Evolutionary conservation across 2,888 invertebrate genomes (phyloP).

Genomic region (Endomychus coccineus): DNA sequence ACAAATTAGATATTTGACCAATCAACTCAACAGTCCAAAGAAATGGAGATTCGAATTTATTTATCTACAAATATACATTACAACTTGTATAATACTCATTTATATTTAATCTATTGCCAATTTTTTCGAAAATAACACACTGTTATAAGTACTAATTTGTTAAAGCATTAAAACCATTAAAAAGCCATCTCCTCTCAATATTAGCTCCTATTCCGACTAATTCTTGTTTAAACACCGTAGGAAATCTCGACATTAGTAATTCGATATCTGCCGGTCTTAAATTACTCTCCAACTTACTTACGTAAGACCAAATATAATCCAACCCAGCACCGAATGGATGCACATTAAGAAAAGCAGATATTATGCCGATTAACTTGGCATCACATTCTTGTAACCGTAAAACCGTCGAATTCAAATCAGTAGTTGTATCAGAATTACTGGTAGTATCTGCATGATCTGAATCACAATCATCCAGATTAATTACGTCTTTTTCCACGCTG

Average conservation of each 20-base stretch:
- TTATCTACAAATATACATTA: too few species aligned
- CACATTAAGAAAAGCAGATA: conserved; percentile 84
- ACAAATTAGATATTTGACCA: too few species aligned
- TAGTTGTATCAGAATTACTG: conserved; percentile 5
- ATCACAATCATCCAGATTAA: conserved; percentile 42
- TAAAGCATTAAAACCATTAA: conserved; percentile 57
- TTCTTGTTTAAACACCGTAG: conserved; percentile 71
- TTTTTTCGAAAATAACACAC: too few species aligned
- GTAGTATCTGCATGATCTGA: conserved; percentile 6
- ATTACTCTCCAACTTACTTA: conserved; percentile 70
- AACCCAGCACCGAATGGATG: conserved; percentile 89
- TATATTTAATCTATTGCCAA: too few species aligned
- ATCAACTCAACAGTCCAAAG: too few species aligned
- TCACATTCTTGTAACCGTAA: conserved; percentile 49
- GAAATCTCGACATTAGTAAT: conserved; percentile 67
- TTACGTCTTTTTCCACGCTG: conserved; percentile 41
- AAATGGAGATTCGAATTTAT: too few species aligned
- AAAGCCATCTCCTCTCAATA: conserved; percentile 81
- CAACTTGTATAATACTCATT: too few species aligned
- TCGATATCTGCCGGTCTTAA: conserved; percentile 70
- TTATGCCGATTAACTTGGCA: conserved; percentile 75
- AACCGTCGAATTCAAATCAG: conserved; percentile 5
- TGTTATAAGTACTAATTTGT: not conserved
- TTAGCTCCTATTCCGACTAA: conserved; percentile 77
- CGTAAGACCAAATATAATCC: conserved; percentile 85